Percentiles rank a stretch among this genome's conserved stretches.
Conservation (phyloP, 2,888 invertebrate species). For the Caenorhabditis auriculariae region DNA sequence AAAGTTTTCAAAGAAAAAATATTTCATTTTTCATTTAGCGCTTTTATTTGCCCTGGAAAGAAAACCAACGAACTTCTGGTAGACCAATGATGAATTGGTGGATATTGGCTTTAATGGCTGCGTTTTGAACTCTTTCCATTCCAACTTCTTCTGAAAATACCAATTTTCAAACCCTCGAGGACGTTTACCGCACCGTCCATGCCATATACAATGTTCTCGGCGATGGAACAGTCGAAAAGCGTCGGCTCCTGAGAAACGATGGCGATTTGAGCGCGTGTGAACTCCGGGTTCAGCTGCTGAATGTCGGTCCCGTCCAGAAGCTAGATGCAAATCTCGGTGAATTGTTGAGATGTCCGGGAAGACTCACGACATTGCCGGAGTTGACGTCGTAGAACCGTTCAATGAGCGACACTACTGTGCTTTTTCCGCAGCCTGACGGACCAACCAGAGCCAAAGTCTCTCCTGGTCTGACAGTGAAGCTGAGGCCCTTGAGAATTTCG, state of each 20-base stretch:
- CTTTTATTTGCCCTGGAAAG: too few relatives aligned
- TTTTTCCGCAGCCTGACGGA: constrained; percentile 66
- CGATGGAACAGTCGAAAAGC: constrained; percentile 65
- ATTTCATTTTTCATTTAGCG: too few relatives aligned
- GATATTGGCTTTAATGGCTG: constrained; percentile 66
- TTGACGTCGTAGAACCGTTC: constrained; percentile 82
- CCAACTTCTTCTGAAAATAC: constrained; percentile 42
- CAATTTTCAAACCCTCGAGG: background rate
- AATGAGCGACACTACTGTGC: constrained; percentile 67
- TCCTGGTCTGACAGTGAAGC: constrained; percentile 30
- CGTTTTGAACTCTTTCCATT: constrained; percentile 59
- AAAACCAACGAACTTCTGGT: constrained; percentile 60
- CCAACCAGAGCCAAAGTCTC: constrained; percentile 53
- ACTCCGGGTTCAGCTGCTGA: constrained; percentile 66
- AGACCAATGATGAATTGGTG: constrained; percentile 65
- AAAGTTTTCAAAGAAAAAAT: too few relatives aligned
- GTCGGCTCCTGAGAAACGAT: constrained; percentile 90
- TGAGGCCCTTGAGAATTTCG: constrained; percentile 35
- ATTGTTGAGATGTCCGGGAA: background rate
- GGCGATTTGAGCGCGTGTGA: constrained; percentile 78
- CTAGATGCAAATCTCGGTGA: constrained; percentile 7
- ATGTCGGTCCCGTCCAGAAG: constrained; percentile 63
- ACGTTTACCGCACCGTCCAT: constrained; percentile 30
- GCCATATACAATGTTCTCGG: constrained; percentile 59
- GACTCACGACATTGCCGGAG: constrained; percentile 71